Conservation (phyloP, 1,140 invertebrate species). For the Aplysia californica region DNA sequence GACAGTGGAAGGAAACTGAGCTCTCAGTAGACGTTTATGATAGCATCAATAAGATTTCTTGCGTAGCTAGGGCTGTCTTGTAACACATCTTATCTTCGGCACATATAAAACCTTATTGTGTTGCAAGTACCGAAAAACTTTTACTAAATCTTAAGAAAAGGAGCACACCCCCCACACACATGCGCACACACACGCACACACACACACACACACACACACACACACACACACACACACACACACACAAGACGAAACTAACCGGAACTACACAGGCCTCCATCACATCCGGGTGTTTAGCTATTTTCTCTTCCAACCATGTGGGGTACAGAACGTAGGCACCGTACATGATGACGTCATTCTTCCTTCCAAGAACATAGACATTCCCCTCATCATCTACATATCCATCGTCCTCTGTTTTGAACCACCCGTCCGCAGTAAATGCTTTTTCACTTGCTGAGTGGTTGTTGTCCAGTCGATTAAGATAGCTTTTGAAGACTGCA, state of each 20-base stretch:
- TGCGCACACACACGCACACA: no score
- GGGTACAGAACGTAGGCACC: neutral
- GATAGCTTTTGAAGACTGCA: neutral
- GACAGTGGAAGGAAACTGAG: no score
- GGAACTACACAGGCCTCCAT: neutral
- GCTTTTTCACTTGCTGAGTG: conserved; percentile 10
- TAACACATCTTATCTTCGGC: no score
- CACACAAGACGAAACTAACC: neutral
- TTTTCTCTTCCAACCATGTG: neutral
- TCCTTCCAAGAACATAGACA: conserved; percentile 33
- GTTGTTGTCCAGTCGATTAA: neutral
- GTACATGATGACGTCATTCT: conserved; percentile 12
- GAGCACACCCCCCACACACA: no score
- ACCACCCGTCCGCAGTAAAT: conserved; percentile 36
- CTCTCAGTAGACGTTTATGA: no score
- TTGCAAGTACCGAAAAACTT: no score
- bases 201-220: no score
- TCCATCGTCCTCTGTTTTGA: conserved; percentile 34
- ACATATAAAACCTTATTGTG: no score
- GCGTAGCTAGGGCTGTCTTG: no score
- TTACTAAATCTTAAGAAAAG: no score
- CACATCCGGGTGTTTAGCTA: conserved; percentile 1
- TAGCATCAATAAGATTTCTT: no score
- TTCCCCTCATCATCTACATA: conserved; percentile 23
- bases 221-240: neutral